Percentiles rank a stretch among this genome's conserved stretches.
These are phyloP conservation scores for Misgurnus mizolepis DNA, from an alignment of 2,113 vertebrate genomes.

Conservation along the genomic window DNA sequence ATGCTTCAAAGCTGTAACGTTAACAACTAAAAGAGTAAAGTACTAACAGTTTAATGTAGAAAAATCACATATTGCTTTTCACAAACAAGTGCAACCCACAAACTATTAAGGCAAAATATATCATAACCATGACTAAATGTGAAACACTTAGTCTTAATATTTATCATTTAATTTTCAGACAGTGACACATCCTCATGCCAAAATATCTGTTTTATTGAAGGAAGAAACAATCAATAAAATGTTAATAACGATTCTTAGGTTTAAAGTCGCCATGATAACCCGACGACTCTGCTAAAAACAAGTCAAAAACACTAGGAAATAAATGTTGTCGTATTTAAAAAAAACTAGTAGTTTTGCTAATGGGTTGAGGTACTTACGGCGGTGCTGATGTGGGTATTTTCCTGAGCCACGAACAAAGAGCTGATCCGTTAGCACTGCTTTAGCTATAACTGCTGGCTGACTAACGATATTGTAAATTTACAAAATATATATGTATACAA, in stretches of 20 bases:
- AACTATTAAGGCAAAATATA: not conserved
- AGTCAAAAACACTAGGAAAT: not conserved
- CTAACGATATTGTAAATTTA: not conserved
- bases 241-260: not conserved
- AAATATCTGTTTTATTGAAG: not conserved
- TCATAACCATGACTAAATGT: not conserved
- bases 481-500: not conserved
- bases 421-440: conserved; percentile 27
- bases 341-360: conserved; percentile 9
- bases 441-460: conserved; percentile 17
- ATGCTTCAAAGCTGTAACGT: not conserved
- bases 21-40: not conserved
- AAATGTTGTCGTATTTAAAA: not conserved
- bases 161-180: too few relatives aligned
- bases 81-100: not conserved
- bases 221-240: not conserved
- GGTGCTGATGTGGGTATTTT: conserved; percentile 27
- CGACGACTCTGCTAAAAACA: not conserved
- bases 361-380: conserved; percentile 31
- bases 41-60: too few relatives aligned
- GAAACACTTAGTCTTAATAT: not conserved
- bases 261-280: not conserved
- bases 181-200: not conserved
- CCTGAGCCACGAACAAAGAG: conserved; percentile 37
- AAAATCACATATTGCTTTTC: not conserved